Evolutionary conservation across 2,113 vertebrate genomes (phyloP).

Genomic region (Desmodus rotundus): DNA sequence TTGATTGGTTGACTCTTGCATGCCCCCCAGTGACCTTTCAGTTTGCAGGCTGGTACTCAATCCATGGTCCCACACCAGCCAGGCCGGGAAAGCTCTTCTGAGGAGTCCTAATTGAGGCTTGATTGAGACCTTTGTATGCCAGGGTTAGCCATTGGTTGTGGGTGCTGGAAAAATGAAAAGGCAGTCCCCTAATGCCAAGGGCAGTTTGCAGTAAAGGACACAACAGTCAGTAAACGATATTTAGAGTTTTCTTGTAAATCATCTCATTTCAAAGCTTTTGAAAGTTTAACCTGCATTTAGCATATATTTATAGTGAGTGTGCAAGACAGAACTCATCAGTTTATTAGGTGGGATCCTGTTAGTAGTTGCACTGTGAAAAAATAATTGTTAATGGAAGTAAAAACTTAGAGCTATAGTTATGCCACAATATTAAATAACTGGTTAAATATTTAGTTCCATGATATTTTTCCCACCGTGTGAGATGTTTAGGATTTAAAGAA

Average conservation of each 20-base stretch:
- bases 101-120: background rate
- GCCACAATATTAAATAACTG: background rate
- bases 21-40: no score
- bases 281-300: background rate
- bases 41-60: no score
- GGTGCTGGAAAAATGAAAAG: background rate
- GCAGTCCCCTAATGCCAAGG: background rate
- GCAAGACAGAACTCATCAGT: background rate
- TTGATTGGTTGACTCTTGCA: no score
- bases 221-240: background rate
- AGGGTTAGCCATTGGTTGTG: background rate
- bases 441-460: background rate
- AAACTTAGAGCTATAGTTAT: background rate
- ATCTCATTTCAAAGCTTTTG: background rate
- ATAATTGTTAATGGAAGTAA: background rate
- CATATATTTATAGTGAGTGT: background rate
- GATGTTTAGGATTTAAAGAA: background rate
- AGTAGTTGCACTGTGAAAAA: background rate
- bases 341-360: background rate
- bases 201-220: background rate
- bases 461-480: background rate
- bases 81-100: background rate
- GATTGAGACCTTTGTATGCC: background rate
- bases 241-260: background rate
- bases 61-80: no score